These are phyloP conservation scores for Boloria selene DNA, from an alignment of 2,888 invertebrate genomes.

Conservation along the genomic window DNA sequence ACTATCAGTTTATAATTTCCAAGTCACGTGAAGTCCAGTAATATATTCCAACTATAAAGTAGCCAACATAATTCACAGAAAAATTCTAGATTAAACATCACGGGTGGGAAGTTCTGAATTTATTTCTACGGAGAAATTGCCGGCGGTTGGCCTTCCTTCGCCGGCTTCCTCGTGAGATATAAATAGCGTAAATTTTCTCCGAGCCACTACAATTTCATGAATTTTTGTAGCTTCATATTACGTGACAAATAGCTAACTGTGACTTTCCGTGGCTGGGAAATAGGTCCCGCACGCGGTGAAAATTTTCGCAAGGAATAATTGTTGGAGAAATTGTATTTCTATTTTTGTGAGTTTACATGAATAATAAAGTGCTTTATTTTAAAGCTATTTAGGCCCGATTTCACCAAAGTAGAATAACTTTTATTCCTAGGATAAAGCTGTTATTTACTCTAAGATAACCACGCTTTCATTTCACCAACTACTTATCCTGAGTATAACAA, in stretches of 20 bases:
- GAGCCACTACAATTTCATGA: slow-evolving; percentile 53
- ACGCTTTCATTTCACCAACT: too few species aligned
- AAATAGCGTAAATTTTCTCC: slow-evolving; percentile 53
- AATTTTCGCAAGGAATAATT: slow-evolving; percentile 27
- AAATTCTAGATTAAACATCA: slow-evolving; percentile 47
- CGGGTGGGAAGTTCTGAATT: slow-evolving; percentile 47
- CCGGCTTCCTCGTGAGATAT: slow-evolving; percentile 50
- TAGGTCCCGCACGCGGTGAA: slow-evolving; percentile 34
- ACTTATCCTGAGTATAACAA: too few species aligned
- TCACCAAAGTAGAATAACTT: too few species aligned
- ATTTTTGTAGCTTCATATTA: slow-evolving; percentile 49
- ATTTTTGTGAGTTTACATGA: neutral
- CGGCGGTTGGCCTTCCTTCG: slow-evolving; percentile 51
- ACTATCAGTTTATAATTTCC: slow-evolving; percentile 22
- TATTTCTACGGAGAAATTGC: slow-evolving; percentile 51
- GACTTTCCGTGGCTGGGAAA: slow-evolving; percentile 45
- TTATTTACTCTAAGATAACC: too few species aligned
- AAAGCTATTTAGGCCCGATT: too few species aligned
- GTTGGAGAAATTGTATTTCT: slow-evolving; percentile 19
- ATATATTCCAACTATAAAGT: slow-evolving; percentile 44
- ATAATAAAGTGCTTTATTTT: too few species aligned
- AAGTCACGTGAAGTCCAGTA: slow-evolving; percentile 27
- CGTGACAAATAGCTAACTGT: slow-evolving; percentile 35
- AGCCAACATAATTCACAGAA: slow-evolving; percentile 62
- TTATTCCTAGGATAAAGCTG: too few species aligned